Evolutionary conservation across 2,888 invertebrate species (phyloP).

Genomic region (Eremobia ochroleuca): DNA sequence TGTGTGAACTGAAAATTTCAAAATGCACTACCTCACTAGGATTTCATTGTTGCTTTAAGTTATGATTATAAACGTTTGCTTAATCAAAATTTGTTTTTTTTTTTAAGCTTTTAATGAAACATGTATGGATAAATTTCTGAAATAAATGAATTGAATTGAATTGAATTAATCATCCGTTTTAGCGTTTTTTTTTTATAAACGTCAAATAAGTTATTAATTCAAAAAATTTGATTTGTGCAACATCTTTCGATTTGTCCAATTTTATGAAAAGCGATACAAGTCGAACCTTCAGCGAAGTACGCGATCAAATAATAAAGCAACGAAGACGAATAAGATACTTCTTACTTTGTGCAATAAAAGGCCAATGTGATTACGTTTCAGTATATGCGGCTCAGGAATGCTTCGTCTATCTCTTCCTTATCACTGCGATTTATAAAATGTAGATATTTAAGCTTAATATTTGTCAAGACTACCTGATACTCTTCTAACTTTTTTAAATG

Average conservation of each 20-base stretch:
- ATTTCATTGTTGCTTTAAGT: background rate
- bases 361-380: conserved; percentile 27
- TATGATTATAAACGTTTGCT: background rate
- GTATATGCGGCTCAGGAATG: conserved; percentile 14
- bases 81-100: too few species aligned
- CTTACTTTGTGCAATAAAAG: conserved; percentile 23
- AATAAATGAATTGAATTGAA: too few species aligned
- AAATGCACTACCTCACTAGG: too few species aligned
- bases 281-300: background rate
- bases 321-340: conserved; percentile 20
- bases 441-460: background rate
- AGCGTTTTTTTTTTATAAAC: background rate
- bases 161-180: too few species aligned
- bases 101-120: too few species aligned
- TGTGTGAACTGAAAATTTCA: background rate
- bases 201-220: background rate
- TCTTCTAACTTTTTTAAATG: background rate
- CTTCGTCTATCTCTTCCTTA: conserved; percentile 5
- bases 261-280: conserved; percentile 12
- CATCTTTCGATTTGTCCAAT: background rate
- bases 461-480: background rate
- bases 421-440: background rate
- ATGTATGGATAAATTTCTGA: too few species aligned
- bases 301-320: conserved; percentile 35
- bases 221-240: background rate